phyloP scores from a whole-genome alignment of 2,797 vertebrate species.

The Melanotaenia boesemani region DNA sequence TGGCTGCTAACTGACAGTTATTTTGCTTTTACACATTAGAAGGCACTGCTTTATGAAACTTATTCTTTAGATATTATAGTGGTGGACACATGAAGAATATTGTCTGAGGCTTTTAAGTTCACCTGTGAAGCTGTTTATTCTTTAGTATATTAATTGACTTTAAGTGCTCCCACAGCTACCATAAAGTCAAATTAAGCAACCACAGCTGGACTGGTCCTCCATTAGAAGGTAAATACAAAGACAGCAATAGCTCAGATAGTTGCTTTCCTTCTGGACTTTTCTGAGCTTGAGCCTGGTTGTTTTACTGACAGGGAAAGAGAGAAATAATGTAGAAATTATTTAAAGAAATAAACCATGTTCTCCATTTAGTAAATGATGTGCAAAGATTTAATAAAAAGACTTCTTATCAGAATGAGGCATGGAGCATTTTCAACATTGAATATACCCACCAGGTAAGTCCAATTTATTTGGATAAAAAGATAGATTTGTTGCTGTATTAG shows the following conservation, averaged over 20 bases:
- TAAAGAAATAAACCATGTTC: not conserved
- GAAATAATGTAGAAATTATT: not conserved
- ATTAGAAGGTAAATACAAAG: conserved; percentile 37
- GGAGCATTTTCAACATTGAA: not conserved
- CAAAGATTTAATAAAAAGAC: not conserved
- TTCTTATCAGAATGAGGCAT: not conserved
- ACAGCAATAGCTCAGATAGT: conserved; percentile 7
- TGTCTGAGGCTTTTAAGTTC: conserved; percentile 48
- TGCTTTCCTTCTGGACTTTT: conserved; percentile 13
- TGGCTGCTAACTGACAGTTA: conserved; percentile 53
- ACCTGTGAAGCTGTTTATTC: conserved; percentile 69
- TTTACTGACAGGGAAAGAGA: not conserved
- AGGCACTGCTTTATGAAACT: conserved; percentile 43
- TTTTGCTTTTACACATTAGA: conserved; percentile 47
- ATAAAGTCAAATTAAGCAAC: conserved; percentile 58
- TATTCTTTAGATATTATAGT: conserved; percentile 47
- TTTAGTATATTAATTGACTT: conserved; percentile 66
- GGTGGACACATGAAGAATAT: conserved; percentile 45
- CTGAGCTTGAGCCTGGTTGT: not conserved
- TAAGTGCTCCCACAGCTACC: conserved; percentile 50
- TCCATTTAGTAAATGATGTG: not conserved
- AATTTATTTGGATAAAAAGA: not conserved
- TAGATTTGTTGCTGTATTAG: not conserved
- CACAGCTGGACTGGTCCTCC: conserved; percentile 36
- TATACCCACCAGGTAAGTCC: not conserved